Percentiles rank a stretch among this genome's conserved stretches.
Evolutionary conservation across 2,888 invertebrate species (phyloP).

Genomic region (Cheilosia soror): DNA sequence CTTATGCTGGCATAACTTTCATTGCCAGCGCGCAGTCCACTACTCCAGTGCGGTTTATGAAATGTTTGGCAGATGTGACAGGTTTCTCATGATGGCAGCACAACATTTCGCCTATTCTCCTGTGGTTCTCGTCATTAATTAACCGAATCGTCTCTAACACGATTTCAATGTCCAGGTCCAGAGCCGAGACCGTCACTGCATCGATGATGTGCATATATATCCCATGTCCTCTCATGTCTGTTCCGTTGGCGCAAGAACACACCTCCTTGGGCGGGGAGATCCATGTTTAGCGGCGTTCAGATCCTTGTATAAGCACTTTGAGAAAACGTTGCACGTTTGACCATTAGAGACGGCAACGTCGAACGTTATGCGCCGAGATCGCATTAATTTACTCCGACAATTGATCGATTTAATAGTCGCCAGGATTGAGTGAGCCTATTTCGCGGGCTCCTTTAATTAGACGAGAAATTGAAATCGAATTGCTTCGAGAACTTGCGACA

Average conservation of each 20-base stretch:
- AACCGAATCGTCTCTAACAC: slow-evolving; percentile 72
- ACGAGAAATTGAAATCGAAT: slow-evolving; percentile 66
- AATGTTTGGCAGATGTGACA: slow-evolving; percentile 74
- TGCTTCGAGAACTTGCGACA: slow-evolving; percentile 48
- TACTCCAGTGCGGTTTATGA: slow-evolving; percentile 52
- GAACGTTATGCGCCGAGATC: slow-evolving; percentile 58
- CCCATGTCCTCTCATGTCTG: slow-evolving; percentile 10
- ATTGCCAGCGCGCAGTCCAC: background rate
- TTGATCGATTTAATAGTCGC: slow-evolving; percentile 74
- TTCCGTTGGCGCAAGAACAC: slow-evolving; percentile 33
- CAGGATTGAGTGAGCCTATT: slow-evolving; percentile 39
- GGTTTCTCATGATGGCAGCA: slow-evolving; percentile 56
- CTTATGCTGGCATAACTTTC: slow-evolving; percentile 15
- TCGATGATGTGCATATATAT: slow-evolving; percentile 6
- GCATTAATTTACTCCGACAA: slow-evolving; percentile 73
- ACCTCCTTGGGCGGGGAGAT: slow-evolving; percentile 43
- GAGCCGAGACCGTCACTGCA: background rate
- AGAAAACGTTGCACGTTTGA: slow-evolving; percentile 18
- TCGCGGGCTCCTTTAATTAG: slow-evolving; percentile 69
- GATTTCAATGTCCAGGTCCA: slow-evolving; percentile 64
- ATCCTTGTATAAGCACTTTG: slow-evolving; percentile 54
- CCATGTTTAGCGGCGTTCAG: slow-evolving; percentile 39
- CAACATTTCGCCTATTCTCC: slow-evolving; percentile 63
- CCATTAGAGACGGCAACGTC: slow-evolving; percentile 42
- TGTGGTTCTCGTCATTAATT: slow-evolving; percentile 64